A percentile compares a stretch with the other conserved stretches of the same genome.
phyloP scores from a whole-genome alignment of 2,888 invertebrate species.

The Gonocerus acuteangulatus region DNA sequence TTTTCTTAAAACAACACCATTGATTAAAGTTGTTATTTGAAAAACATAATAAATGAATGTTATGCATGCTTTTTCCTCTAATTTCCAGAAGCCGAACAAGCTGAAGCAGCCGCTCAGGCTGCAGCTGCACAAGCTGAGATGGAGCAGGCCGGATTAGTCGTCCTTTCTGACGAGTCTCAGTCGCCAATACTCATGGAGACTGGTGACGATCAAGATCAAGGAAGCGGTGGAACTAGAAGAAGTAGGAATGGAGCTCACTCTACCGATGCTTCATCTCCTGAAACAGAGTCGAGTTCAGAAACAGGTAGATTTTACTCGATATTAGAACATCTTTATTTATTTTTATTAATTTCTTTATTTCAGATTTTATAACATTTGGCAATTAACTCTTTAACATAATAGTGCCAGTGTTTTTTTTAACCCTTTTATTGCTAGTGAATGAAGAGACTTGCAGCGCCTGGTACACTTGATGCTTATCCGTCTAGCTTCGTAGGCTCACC shows the following conservation, averaged over 20 bases:
- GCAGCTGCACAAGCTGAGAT: conserved; percentile 33
- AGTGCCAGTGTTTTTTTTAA: too few relatives aligned
- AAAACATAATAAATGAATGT: too few relatives aligned
- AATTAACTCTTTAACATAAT: too few relatives aligned
- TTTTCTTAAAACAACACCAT: too few relatives aligned
- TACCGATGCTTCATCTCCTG: conserved; percentile 33
- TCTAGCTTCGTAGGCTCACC: too few relatives aligned
- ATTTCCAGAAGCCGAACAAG: conserved; percentile 28
- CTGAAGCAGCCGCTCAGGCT: conserved; percentile 27
- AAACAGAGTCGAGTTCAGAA: conserved; percentile 7
- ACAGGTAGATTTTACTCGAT: conserved; percentile 2
- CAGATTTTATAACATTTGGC: too few relatives aligned
- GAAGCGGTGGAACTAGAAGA: conserved; percentile 2
- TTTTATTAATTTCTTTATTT: not conserved
- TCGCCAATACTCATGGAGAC: conserved; percentile 32
- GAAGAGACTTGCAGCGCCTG: too few relatives aligned
- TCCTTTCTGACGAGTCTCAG: conserved; percentile 42
- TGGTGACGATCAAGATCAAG: conserved; percentile 22
- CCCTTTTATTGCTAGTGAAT: too few relatives aligned
- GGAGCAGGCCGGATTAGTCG: conserved; percentile 42
- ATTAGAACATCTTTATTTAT: not conserved
- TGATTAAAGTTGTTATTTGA: too few relatives aligned
- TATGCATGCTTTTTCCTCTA: too few relatives aligned
- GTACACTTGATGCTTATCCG: too few relatives aligned
- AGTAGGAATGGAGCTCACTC: conserved; percentile 30